Conservation (phyloP, 2,113 vertebrate species). For the Motacilla tschutschensis region DNA sequence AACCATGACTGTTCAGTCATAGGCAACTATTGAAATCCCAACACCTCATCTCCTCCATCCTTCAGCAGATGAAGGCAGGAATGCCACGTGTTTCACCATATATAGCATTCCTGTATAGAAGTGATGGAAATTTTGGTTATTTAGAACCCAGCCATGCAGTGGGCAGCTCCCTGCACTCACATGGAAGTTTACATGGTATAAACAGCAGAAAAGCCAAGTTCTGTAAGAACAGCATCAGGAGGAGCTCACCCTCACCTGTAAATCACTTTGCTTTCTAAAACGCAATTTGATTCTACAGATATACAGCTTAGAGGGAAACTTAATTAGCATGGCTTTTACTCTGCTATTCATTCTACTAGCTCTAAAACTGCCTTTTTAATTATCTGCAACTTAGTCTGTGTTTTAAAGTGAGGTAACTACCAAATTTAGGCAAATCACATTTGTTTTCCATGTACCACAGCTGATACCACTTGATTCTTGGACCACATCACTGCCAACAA, state of each 20-base stretch:
- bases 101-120: neutral
- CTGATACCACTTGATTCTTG: neutral
- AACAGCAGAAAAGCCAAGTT: neutral
- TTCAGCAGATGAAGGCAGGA: neutral
- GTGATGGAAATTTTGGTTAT: neutral
- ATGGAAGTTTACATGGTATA: rapidly evolving
- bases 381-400: neutral
- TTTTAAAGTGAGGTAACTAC: neutral
- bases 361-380: neutral
- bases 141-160: neutral
- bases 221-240: neutral
- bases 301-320: neutral
- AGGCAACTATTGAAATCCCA: slow-evolving; percentile 5
- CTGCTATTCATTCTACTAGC: neutral
- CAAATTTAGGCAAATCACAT: neutral
- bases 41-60: neutral
- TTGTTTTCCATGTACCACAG: neutral
- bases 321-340: neutral
- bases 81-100: neutral
- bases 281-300: neutral
- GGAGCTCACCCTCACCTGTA: neutral
- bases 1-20: slow-evolving; percentile 16
- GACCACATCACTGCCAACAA: neutral
- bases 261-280: neutral
- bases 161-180: neutral